A percentile compares a stretch with the other conserved stretches of the same genome.
Conservation (phyloP, 2,113 vertebrate genomes). For the Centropristis striata region DNA sequence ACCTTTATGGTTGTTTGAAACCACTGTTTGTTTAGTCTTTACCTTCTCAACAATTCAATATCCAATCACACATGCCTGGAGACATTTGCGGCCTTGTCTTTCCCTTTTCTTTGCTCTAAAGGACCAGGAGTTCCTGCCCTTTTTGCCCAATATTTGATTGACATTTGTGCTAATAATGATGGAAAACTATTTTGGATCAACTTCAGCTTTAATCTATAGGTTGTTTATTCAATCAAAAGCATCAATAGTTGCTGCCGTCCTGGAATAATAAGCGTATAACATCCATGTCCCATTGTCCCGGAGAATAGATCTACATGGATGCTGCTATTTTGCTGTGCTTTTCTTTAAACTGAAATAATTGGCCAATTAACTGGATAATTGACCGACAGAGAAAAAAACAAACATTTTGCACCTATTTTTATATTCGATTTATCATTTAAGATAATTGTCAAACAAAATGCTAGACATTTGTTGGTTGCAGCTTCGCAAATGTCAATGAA, state of each 20-base stretch:
- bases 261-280: neutral
- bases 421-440: neutral
- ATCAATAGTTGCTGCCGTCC: neutral
- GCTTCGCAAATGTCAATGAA: neutral
- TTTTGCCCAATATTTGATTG: neutral
- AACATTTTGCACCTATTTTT: neutral
- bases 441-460: neutral
- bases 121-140: no score
- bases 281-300: conserved; percentile 1
- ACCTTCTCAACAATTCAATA: neutral
- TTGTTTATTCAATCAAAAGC: neutral
- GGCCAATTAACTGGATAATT: conserved; percentile 7
- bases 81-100: neutral
- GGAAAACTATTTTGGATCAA: neutral
- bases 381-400: conserved; percentile 6
- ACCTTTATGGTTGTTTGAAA: conserved; percentile 1
- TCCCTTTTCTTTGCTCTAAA: neutral
- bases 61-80: neutral
- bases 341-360: neutral
- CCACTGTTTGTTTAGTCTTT: neutral
- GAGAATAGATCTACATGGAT: conserved; percentile 8
- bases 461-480: neutral
- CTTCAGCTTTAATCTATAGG: neutral
- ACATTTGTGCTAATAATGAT: neutral
- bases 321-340: neutral